Base-by-base conservation (phyloP, 92 coral and sea anemone species). In the Montipora capitata region DNA sequence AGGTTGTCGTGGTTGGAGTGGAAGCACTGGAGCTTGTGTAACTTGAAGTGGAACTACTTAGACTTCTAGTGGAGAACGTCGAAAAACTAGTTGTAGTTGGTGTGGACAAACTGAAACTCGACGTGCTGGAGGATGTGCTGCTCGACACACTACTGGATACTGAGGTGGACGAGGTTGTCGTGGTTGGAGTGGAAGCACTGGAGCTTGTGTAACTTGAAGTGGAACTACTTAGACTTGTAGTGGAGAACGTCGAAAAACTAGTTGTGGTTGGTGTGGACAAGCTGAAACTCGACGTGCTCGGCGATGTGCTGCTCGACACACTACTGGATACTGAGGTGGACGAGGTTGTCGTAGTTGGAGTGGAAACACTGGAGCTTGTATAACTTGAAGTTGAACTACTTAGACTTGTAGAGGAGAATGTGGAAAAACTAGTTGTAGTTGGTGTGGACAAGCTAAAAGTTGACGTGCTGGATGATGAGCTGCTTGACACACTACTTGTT, bases 371-470 rank as follows among this genome's bases (percentile, higher is more conserved):
- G 11, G 91, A 44, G 7, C 54, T 77, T 14, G 76, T 6, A 0
- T 45, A 54, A 41, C 40, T 17, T 18, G 78, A 44, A 15, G 91
- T 35, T 4, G 90, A 61, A 7, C 45, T 56, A 41, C 85, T 75
- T 4, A 18, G 40, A 57, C 58, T 72, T 9, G 15, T n/a, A 43
- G 38, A 43, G 7, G 66, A 59, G 16, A 14, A 44, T 2, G 62
- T 58, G 20, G 83, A 78, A 7, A 27, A 79, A 27, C 14, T 27
- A 14, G 77, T 41, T 43, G 68, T 42, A 13, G 48, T 58, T 18
- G 66, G 51, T 51, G 18, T 57, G 61, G 40, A 84, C 77, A 72
- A 18, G 43, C 77, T 66, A n/a, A n/a, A n/a, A n/a, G n/a, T n/a
- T n/a, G n/a, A n/a, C n/a, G n/a, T n/a, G n/a, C n/a, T n/a, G n/a